Conservation (phyloP, 1,140 invertebrate genomes). For the Druon quercuslanigerum region DNA sequence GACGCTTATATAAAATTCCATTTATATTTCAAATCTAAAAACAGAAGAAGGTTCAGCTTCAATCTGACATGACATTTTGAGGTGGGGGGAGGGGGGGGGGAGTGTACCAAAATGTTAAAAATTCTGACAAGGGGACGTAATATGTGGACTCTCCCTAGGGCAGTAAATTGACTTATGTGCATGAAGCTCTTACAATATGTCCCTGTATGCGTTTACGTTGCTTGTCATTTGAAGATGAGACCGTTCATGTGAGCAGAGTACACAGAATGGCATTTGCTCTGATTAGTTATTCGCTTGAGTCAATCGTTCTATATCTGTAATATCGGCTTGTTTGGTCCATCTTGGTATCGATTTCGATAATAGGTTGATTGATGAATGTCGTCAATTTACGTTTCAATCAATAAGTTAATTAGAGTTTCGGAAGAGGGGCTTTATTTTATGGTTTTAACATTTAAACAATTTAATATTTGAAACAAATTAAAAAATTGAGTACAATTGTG, state of each 20-base stretch:
- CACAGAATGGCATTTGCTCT: constrained; percentile 20
- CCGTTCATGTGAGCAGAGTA: constrained; percentile 3
- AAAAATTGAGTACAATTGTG: no score
- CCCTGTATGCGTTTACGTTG: no score
- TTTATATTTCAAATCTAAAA: no score
- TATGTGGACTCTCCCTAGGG: background rate
- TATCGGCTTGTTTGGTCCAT: constrained; percentile 15
- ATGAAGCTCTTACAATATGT: background rate
- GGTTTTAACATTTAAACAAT: no score
- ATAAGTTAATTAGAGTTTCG: background rate
- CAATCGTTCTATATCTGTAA: constrained; percentile 1
- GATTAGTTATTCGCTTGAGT: constrained; percentile 22
- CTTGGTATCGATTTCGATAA: constrained; percentile 24
- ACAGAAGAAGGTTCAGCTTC: no score
- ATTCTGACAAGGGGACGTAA: no score
- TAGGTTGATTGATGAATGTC: constrained; percentile 3
- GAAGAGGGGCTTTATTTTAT: no score
- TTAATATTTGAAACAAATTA: no score
- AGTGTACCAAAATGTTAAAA: no score
- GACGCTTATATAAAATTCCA: no score
- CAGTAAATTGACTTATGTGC: background rate
- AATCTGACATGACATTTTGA: no score
- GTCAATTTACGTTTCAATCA: constrained; percentile 9
- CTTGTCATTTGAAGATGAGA: constrained; percentile 17
- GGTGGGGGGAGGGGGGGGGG: no score